A percentile compares a stretch with the other conserved stretches of the same genome.
phyloP scores from a whole-genome alignment of 1,140 invertebrate species.

The Cylas formicarius region DNA sequence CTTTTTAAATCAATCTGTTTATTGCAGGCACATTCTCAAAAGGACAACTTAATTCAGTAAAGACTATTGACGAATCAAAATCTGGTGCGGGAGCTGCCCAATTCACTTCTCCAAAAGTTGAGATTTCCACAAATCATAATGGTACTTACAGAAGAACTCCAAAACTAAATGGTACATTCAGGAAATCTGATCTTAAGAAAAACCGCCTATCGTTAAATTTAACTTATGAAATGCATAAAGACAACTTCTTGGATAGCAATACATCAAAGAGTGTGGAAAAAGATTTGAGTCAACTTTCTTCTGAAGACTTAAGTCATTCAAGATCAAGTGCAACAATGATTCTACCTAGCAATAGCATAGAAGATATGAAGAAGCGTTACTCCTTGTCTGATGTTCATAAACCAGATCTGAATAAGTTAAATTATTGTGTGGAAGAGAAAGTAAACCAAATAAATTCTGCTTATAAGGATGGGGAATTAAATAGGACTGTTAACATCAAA shows the following conservation, averaged over 20 bases:
- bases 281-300: constrained; percentile 14
- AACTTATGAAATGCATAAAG: constrained; percentile 13
- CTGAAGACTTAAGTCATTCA: constrained; percentile 7
- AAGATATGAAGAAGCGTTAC: constrained; percentile 19
- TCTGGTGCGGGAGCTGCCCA: too few species aligned
- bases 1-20: too few species aligned
- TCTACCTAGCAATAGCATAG: constrained; percentile 13
- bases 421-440: constrained; percentile 14
- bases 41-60: too few species aligned
- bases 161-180: constrained; percentile 21
- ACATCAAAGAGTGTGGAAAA: constrained; percentile 14
- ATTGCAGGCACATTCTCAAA: too few species aligned
- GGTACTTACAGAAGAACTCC: constrained; percentile 23
- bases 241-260: constrained; percentile 1
- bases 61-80: too few species aligned
- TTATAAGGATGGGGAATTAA: constrained; percentile 15
- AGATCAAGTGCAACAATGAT: constrained; percentile 7
- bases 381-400: constrained; percentile 12
- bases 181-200: constrained; percentile 22
- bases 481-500: constrained; percentile 17
- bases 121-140: constrained; percentile 12
- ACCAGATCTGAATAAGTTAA: constrained; percentile 23
- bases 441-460: constrained; percentile 3
- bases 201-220: constrained; percentile 17
- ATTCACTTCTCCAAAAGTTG: too few species aligned